Evolutionary conservation across 2,113 vertebrate genomes (phyloP), one percentile per base, ranked within the genome.

Genomic region (Barnardius zonarius): DNA sequence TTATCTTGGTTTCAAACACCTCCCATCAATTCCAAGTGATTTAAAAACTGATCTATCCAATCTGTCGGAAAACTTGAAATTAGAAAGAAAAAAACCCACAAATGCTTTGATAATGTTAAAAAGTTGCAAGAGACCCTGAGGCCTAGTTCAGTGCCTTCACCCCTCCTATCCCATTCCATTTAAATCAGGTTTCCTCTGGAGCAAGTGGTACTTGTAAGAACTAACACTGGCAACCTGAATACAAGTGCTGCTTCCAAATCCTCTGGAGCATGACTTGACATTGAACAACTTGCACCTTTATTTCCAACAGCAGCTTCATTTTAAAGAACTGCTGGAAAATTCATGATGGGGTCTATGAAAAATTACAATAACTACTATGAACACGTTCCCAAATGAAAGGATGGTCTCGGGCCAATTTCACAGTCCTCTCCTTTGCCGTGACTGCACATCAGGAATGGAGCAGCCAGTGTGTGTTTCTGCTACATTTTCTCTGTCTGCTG

Each of bases 321-420:
- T 83, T 80, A 52, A 63, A 86, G 75, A 92, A 57, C 55, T 86
- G 85, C 78, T 96, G 80, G 95, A 92, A 95, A 95, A 94, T 35
- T 74, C 18, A 5, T 7, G 80, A 86, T 67, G 41, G 41, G 88
- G 54, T 90, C 83, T 44, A 66, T 81, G 94, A 94, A 92, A 90
- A 94, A 70, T 69, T 73, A 85, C 79, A 86, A 15, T 74, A 55
- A 74, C 64, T 67, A 5, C 75, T 74, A 46, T 63, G 76, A 94
- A 77, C 68, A 63, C 17, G 18, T 77, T 90, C 61, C 76, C 91
- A 81, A 66, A 54, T 33, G 69, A 83, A 88, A 69, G 0, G 0
- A 86, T 81, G 72, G 49, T 48, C 83, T 51, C 0, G 0, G 72
- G 92, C 83, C 88, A 94, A 15, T 37, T 93, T 54, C 73, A 55